Conservation (phyloP, 2,113 vertebrate species). For the Tretioscincus oriximinensis region DNA sequence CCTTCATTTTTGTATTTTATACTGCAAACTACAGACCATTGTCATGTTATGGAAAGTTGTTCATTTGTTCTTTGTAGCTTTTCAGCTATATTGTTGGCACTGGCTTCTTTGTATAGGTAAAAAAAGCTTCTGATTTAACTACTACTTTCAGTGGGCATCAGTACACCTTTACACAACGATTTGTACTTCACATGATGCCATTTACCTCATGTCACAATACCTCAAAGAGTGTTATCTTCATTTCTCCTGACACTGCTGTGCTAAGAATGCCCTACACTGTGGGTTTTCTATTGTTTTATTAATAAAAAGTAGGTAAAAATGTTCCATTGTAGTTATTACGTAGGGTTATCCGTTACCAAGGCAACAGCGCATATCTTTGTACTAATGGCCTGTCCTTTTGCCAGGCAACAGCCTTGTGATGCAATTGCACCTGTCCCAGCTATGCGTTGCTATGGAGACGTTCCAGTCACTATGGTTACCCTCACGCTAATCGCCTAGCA, state of each 20-base stretch:
- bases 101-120: too few species aligned
- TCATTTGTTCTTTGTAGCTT: too few species aligned
- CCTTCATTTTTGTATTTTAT: neutral
- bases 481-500: conserved; percentile 81
- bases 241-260: conserved; percentile 64
- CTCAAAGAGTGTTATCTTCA: conserved; percentile 45
- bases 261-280: conserved; percentile 65
- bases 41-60: neutral
- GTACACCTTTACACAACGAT: neutral
- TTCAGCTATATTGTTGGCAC: too few species aligned
- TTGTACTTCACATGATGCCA: conserved; percentile 9
- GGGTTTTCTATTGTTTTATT: conserved; percentile 44
- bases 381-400: conserved; percentile 86
- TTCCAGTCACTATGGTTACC: conserved; percentile 78
- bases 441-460: conserved; percentile 81
- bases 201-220: neutral
- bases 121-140: too few species aligned
- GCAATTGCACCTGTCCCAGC: conserved; percentile 82
- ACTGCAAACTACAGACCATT: neutral
- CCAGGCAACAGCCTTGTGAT: conserved; percentile 82
- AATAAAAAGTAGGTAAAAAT: conserved; percentile 67
- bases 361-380: conserved; percentile 84
- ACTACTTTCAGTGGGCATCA: neutral
- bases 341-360: conserved; percentile 84
- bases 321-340: conserved; percentile 82